phyloP scores from a whole-genome alignment of 2,888 invertebrate genomes.

The Neocrepidodera transversa region DNA sequence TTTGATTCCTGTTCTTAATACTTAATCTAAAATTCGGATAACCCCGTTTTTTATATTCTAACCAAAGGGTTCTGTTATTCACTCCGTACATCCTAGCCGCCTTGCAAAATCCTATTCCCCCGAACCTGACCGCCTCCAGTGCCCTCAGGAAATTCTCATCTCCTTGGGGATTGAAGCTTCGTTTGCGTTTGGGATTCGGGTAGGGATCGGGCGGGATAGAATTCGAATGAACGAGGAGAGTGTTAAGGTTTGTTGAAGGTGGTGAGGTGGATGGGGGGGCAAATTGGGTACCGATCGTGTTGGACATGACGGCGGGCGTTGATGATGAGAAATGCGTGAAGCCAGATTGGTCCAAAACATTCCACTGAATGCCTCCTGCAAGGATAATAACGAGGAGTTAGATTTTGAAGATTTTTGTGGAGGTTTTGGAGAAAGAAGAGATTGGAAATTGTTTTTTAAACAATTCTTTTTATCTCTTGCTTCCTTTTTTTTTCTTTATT shows the following conservation, averaged over 20 bases:
- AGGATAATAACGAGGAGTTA: conserved; percentile 45
- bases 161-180: conserved; percentile 80
- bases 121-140: conserved; percentile 81
- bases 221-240: conserved; percentile 49
- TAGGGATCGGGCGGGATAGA: conserved; percentile 27
- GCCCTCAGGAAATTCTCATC: conserved; percentile 85
- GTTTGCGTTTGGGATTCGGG: conserved; percentile 66
- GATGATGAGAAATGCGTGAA: conserved; percentile 71
- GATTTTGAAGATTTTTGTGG: too few relatives aligned
- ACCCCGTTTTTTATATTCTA: conserved; percentile 84
- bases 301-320: conserved; percentile 60
- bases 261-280: conserved; percentile 52
- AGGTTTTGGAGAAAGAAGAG: too few relatives aligned
- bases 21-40: conserved; percentile 83
- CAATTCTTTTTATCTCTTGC: too few relatives aligned
- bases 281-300: conserved; percentile 33
- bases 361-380: conserved; percentile 82
- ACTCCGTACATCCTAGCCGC: conserved; percentile 85
- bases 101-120: conserved; percentile 86
- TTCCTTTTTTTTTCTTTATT: too few relatives aligned
- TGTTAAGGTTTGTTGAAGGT: conserved; percentile 55
- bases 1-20: conserved; percentile 77
- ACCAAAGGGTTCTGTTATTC: conserved; percentile 84
- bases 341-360: conserved; percentile 81
- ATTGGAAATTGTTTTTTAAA: too few relatives aligned